A percentile compares a stretch with the other conserved stretches of the same genome.
These are phyloP conservation scores for Hemibagrus guttatus DNA, from an alignment of 2,797 vertebrate genomes.

Conservation along the genomic window DNA sequence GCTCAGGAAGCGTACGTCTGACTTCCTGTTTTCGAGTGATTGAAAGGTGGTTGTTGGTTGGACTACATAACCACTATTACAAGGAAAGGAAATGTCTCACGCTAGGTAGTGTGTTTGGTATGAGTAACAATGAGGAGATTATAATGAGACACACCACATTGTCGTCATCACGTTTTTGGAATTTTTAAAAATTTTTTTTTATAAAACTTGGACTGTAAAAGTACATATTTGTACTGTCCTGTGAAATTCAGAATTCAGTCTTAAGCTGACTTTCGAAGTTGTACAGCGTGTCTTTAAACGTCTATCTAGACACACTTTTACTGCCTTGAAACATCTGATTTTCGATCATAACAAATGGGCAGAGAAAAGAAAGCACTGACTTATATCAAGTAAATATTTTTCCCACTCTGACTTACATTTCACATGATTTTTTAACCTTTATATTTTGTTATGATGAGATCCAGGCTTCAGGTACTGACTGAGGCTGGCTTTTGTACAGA, in stretches of 20 bases:
- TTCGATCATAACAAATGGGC: neutral
- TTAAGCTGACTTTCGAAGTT: neutral
- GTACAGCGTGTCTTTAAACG: neutral
- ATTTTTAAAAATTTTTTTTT: neutral
- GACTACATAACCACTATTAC: slow-evolving; percentile 13
- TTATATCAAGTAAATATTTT: neutral
- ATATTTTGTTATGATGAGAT: neutral
- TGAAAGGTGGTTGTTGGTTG: slow-evolving; percentile 21
- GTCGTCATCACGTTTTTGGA: neutral
- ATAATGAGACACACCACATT: neutral
- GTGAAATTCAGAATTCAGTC: neutral
- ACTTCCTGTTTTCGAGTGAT: slow-evolving; percentile 56
- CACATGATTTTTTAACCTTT: no score
- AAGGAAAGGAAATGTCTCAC: slow-evolving; percentile 24
- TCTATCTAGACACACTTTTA: neutral
- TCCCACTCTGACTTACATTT: neutral
- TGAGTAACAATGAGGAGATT: slow-evolving; percentile 10
- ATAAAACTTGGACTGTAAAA: no score
- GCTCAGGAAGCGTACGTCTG: slow-evolving; percentile 11
- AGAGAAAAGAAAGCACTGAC: neutral
- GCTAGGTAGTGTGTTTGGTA: slow-evolving; percentile 4
- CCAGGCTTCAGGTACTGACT: neutral
- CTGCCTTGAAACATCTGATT: neutral
- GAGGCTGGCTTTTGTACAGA: neutral
- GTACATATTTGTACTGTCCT: neutral